Evolutionary conservation across 1,140 invertebrate genomes (phyloP).

Genomic region (Berghia stephanieae): DNA sequence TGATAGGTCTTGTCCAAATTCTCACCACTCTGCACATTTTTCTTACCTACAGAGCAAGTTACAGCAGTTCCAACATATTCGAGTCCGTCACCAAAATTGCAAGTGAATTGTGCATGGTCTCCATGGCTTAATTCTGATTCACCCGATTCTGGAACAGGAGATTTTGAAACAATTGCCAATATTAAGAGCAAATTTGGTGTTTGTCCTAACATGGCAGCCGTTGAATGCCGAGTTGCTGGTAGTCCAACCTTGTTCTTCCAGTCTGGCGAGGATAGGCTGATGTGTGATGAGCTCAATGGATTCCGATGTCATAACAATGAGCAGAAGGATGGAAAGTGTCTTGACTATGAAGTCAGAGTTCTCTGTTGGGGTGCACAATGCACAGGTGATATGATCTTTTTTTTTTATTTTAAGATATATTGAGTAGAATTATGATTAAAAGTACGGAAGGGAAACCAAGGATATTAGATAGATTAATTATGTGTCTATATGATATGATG

Average conservation of each 20-base stretch:
- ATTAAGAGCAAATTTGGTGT: conserved; percentile 55
- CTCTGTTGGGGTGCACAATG: conserved; percentile 51
- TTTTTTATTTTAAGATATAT: not conserved
- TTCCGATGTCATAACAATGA: conserved; percentile 62
- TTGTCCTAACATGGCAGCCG: conserved; percentile 76
- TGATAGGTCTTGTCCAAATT: not conserved
- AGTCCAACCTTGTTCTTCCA: conserved; percentile 74
- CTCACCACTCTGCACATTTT: not conserved
- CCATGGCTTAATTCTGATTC: conserved; percentile 58
- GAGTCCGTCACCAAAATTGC: not conserved
- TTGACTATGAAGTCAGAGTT: conserved; percentile 54
- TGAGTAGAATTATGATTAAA: not conserved
- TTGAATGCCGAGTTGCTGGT: conserved; percentile 78
- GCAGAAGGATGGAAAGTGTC: conserved; percentile 40
- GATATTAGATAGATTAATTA: not conserved
- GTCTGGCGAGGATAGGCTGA: conserved; percentile 69
- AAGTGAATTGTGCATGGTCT: conserved; percentile 47
- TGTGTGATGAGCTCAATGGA: conserved; percentile 63
- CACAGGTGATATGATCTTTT: conserved; percentile 11
- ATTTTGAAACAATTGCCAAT: conserved; percentile 57
- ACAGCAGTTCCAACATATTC: not conserved
- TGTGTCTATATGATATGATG: conserved; percentile 2
- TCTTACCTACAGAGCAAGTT: not conserved
- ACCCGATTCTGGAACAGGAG: conserved; percentile 43
- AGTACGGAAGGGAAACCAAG: not conserved